Percentiles rank a stretch among this genome's conserved stretches.
phyloP scores from a whole-genome alignment of 2,797 vertebrate genomes.

The Siniperca scherzeri region DNA sequence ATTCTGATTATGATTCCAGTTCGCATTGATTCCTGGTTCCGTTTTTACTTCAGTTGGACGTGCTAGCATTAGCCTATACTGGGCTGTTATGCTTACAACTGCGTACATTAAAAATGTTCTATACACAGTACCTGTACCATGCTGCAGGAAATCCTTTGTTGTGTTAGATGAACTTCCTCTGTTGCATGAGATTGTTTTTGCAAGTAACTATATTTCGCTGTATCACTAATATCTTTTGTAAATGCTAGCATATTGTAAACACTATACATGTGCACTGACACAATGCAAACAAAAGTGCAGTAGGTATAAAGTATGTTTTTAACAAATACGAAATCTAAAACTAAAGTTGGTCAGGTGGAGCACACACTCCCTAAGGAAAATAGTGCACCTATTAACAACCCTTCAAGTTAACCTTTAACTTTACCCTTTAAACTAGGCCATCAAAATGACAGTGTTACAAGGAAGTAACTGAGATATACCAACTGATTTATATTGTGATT shows the following conservation, averaged over 20 bases:
- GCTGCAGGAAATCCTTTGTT: constrained; percentile 6
- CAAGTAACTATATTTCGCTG: neutral
- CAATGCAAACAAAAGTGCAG: neutral
- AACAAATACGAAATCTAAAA: constrained; percentile 3
- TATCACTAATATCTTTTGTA: neutral
- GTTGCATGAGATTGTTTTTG: neutral
- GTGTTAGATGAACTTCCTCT: neutral
- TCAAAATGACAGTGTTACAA: constrained; percentile 26
- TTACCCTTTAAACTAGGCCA: constrained; percentile 46
- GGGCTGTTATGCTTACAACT: neutral
- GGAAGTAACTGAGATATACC: constrained; percentile 51
- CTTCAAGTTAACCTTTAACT: constrained; percentile 56
- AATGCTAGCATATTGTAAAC: neutral
- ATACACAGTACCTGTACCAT: neutral
- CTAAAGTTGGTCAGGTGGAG: constrained; percentile 6
- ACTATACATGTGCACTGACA: neutral
- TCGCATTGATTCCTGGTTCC: neutral
- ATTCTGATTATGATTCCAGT: neutral
- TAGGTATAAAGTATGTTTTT: neutral
- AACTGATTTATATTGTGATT: constrained; percentile 19
- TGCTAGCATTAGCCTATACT: neutral
- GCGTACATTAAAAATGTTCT: neutral
- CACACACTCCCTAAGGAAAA: constrained; percentile 13
- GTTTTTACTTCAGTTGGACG: neutral
- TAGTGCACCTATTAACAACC: constrained; percentile 19